A percentile compares a stretch with the other conserved stretches of the same genome.
These are phyloP conservation scores for Sinodicranocentrus sp. DNA, from an alignment of 2,888 invertebrate species.

Conservation along the genomic window DNA sequence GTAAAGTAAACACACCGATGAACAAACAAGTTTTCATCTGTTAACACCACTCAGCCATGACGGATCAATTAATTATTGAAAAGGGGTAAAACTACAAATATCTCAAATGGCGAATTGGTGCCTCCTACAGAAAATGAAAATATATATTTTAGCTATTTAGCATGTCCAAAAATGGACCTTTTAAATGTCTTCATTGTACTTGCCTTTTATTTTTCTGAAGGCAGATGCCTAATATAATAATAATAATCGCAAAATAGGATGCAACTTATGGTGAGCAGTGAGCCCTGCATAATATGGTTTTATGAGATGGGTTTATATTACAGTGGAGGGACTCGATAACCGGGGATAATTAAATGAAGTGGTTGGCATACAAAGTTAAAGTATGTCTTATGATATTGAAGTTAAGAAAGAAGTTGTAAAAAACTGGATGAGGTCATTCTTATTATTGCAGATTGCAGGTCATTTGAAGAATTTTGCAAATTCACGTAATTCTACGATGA, in stretches of 20 bases:
- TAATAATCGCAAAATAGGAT: not conserved
- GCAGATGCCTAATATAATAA: not conserved
- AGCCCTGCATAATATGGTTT: not conserved
- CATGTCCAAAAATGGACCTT: not conserved
- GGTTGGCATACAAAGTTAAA: too few relatives aligned
- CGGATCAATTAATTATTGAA: not conserved
- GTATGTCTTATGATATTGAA: too few relatives aligned
- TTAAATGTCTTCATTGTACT: not conserved
- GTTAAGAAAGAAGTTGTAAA: too few relatives aligned
- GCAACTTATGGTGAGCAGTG: not conserved
- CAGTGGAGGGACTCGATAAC: not conserved
- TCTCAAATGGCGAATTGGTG: not conserved
- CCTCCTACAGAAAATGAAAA: not conserved
- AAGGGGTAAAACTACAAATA: not conserved
- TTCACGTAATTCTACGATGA: too few relatives aligned
- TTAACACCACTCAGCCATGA: constrained; percentile 1
- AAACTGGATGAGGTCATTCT: too few relatives aligned
- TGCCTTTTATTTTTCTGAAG: not conserved
- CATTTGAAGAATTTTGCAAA: too few relatives aligned
- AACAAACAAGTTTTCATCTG: not conserved
- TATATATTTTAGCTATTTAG: not conserved
- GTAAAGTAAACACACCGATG: not conserved
- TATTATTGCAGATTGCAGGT: too few relatives aligned
- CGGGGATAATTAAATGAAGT: too few relatives aligned
- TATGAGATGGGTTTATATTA: not conserved